Evolutionary conservation across 2,888 invertebrate genomes (phyloP), one percentile per base, ranked within the genome.

Genomic region (Euplagia quadripunctaria): DNA sequence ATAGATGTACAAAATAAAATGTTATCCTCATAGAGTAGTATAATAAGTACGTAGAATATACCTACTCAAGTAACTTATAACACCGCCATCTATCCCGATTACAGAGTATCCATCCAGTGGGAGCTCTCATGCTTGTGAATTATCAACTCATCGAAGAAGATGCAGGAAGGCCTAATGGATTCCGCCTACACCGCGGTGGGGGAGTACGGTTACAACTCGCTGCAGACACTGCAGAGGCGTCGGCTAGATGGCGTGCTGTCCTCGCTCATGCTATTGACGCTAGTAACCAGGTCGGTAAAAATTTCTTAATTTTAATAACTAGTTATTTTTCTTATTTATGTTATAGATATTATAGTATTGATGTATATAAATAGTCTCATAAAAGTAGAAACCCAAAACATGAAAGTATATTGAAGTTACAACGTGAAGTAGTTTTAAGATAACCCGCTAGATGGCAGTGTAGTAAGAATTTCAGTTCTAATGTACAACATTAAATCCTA

Each of bases 21-120:
- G 43, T 8, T 43, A 43, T 8, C 43, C 43, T 46, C 9, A 6
- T 46, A 8, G 43, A 46, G 43, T 31, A 31, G 31, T 31, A 31
- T 31, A 31, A 31, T 31, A 31, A 31, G 31, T 31, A 31, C 31
- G 31, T 16, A 51, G 14, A 51, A 51, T 14, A 16, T 46, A 58
- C 20, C 7, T 58, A 9, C 1, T 0, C 17, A 7, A 42, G n/a
- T 42, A 42, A 16, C 43, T 58, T 61, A 58, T 61, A 58, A 63
- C 55, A 78, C 7, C 43, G 85, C 82, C 86, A 84, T 82, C 83
- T 87, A 74, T 79, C 63, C 73, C 12, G 7, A n/a, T 90, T 89
- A 16, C 88, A 98, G 98, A 98, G 98, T 88, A 97, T 97, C 76
- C 98, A 98, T 91, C 99, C 99, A 73, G 97, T 99, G 64, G 99